A percentile compares a stretch with the other conserved stretches of the same genome.
These are phyloP conservation scores for Tuta absoluta DNA, from an alignment of 2,888 invertebrate species.

Conservation along the genomic window DNA sequence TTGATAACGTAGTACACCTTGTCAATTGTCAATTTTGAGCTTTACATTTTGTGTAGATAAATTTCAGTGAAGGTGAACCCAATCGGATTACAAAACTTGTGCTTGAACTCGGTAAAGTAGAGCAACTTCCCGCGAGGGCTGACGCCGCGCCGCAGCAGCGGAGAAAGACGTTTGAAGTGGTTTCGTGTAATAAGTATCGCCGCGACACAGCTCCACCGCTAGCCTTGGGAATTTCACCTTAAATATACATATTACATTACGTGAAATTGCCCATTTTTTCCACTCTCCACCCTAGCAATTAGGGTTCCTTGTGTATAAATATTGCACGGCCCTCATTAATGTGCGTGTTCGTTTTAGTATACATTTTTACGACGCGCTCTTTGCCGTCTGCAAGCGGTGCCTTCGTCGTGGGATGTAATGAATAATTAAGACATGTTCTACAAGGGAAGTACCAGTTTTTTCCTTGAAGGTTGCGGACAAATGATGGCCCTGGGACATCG, in stretches of 20 bases:
- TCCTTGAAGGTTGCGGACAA: constrained; percentile 45
- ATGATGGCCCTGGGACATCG: constrained; percentile 37
- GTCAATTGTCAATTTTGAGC: too few species aligned
- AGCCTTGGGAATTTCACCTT: constrained; percentile 73
- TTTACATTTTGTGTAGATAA: background rate
- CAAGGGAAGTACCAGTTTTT: constrained; percentile 58
- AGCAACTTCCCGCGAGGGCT: constrained; percentile 49
- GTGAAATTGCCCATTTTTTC: constrained; percentile 82
- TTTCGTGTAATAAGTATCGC: constrained; percentile 70
- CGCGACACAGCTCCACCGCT: constrained; percentile 73
- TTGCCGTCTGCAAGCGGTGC: constrained; percentile 62
- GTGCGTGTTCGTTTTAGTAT: constrained; percentile 77
- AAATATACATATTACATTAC: constrained; percentile 82
- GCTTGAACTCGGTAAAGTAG: constrained; percentile 43
- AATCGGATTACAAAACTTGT: constrained; percentile 17
- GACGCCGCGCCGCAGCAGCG: constrained; percentile 43
- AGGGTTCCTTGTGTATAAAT: constrained; percentile 81
- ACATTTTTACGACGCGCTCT: constrained; percentile 75
- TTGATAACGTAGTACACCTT: too few species aligned
- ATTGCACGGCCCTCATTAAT: constrained; percentile 80
- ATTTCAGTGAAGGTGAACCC: background rate
- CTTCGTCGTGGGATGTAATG: constrained; percentile 65
- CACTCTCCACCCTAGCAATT: constrained; percentile 82
- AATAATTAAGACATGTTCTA: constrained; percentile 76
- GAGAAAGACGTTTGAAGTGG: constrained; percentile 76